Conservation (phyloP, 2,888 invertebrate genomes). For the Apodemia zela region DNA sequence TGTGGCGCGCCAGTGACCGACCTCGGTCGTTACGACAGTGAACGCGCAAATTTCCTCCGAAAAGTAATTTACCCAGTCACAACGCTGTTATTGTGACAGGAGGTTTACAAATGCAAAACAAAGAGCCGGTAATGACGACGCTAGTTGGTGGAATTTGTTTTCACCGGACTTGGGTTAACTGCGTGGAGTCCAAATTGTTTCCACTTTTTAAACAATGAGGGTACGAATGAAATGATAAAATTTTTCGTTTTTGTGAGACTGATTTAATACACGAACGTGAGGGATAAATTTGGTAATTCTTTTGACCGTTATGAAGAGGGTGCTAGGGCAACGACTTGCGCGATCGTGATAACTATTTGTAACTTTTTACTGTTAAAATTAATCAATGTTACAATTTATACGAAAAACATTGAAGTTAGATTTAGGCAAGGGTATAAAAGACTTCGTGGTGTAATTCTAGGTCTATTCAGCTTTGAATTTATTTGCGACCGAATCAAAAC, state of each 20-base stretch:
- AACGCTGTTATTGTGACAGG: conserved; percentile 37
- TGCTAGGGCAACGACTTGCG: neutral
- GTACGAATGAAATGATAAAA: conserved; percentile 20
- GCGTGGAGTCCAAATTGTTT: conserved; percentile 23
- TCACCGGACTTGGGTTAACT: conserved; percentile 31
- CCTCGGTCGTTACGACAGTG: conserved; percentile 62
- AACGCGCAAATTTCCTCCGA: conserved; percentile 53
- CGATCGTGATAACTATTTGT: neutral
- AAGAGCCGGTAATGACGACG: conserved; percentile 60
- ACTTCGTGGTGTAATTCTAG: too few relatives aligned
- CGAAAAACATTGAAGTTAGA: too few relatives aligned
- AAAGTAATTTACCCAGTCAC: conserved; percentile 74
- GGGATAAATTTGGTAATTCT: conserved; percentile 13
- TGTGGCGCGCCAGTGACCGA: conserved; percentile 44
- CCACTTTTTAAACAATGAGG: conserved; percentile 24
- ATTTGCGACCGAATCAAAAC: too few relatives aligned
- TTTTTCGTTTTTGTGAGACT: conserved; percentile 17
- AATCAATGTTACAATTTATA: too few relatives aligned
- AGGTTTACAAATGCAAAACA: conserved; percentile 62
- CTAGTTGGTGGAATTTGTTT: conserved; percentile 47
- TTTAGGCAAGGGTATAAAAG: too few relatives aligned
- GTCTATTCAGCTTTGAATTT: too few relatives aligned
- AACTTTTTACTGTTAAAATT: neutral
- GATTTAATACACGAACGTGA: conserved; percentile 7
- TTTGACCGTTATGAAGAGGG: conserved; percentile 7